These are phyloP conservation scores for Dendrolimus pini DNA, from an alignment of 2,888 invertebrate genomes.

Conservation along the genomic window DNA sequence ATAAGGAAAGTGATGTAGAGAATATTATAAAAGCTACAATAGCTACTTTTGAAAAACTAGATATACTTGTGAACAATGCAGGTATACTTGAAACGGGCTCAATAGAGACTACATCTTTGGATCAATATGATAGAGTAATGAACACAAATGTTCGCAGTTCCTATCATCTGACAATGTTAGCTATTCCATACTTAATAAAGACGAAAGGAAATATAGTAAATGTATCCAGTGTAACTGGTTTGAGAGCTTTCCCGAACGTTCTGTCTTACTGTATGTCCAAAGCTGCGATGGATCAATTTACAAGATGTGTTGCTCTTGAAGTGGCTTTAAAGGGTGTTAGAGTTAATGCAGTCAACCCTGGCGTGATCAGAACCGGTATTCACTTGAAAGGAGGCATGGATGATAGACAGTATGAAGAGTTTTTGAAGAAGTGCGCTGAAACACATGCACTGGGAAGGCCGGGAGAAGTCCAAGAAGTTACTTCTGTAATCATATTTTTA, in stretches of 20 bases:
- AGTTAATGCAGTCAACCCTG: conserved; percentile 95
- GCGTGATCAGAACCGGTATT: conserved; percentile 92
- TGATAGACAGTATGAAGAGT: conserved; percentile 85
- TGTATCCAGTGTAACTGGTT: conserved; percentile 93
- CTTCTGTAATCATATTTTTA: conserved; percentile 91
- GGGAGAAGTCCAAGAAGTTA: conserved; percentile 90
- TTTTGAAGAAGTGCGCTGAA: conserved; percentile 86
- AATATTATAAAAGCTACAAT: conserved; percentile 81
- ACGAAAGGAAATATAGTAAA: conserved; percentile 93
- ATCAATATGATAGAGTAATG: conserved; percentile 91
- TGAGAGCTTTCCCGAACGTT: conserved; percentile 92
- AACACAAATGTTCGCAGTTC: conserved; percentile 89
- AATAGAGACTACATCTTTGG: conserved; percentile 88
- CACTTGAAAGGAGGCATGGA: conserved; percentile 86
- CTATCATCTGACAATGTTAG: conserved; percentile 87
- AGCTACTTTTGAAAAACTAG: conserved; percentile 80
- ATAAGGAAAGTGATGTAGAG: conserved; percentile 80
- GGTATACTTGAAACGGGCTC: conserved; percentile 88
- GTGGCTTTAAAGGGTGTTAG: conserved; percentile 86
- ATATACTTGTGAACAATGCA: conserved; percentile 91
- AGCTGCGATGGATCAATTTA: conserved; percentile 95
- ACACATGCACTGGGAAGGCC: conserved; percentile 94
- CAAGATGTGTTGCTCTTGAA: conserved; percentile 91
- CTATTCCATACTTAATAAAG: conserved; percentile 87
- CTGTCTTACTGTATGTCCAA: conserved; percentile 95